phyloP scores from a whole-genome alignment of 2,113 vertebrate species.

The Sphaerodactylus townsendi region DNA sequence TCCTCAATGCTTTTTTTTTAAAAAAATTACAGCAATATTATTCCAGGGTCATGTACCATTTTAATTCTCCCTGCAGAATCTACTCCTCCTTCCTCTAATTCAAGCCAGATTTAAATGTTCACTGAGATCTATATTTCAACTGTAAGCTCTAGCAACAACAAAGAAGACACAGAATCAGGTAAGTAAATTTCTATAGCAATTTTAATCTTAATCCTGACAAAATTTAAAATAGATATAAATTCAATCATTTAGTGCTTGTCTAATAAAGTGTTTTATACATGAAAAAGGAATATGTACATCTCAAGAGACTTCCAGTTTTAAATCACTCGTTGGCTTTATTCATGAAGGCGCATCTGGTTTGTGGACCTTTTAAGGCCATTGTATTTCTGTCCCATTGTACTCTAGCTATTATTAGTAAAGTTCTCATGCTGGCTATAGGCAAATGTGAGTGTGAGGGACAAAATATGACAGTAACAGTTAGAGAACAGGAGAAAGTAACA shows the following conservation, averaged over 20 bases:
- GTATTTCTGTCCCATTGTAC: background rate
- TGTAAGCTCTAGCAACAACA: background rate
- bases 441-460: background rate
- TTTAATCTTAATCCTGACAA: constrained; percentile 40
- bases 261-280: constrained; percentile 40
- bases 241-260: constrained; percentile 17
- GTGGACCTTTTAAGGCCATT: constrained; percentile 3
- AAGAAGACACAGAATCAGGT: background rate
- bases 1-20: background rate
- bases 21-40: background rate
- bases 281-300: constrained; percentile 31
- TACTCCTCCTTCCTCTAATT: background rate
- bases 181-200: constrained; percentile 22
- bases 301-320: constrained; percentile 24
- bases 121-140: background rate
- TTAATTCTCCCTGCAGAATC: background rate
- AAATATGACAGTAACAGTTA: background rate
- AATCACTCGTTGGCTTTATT: constrained; percentile 21
- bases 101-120: background rate
- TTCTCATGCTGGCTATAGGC: background rate
- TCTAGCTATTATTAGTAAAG: background rate
- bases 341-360: constrained; percentile 16
- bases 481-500: background rate
- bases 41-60: background rate
- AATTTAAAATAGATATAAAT: constrained; percentile 26